A percentile compares a stretch with the other conserved stretches of the same genome.
Evolutionary conservation across 2,113 vertebrate species (phyloP).

Genomic region (Forbesichthys agassizii): DNA sequence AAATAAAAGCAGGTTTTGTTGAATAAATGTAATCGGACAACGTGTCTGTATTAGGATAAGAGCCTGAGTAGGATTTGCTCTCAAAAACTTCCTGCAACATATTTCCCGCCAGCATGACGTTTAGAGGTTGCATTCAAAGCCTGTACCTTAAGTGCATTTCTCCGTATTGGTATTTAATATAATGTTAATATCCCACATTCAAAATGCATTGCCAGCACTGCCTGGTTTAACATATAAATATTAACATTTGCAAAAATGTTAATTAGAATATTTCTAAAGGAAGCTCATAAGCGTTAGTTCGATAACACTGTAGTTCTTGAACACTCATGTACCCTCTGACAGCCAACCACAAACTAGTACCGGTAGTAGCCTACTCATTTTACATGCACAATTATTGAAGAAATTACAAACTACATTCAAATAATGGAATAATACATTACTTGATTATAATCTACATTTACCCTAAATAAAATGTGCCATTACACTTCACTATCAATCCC

Average conservation of each 20-base stretch:
- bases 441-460: too few relatives aligned
- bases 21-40: not conserved
- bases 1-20: too few relatives aligned
- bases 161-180: not conserved
- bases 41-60: not conserved
- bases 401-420: too few relatives aligned
- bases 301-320: conserved; percentile 37
- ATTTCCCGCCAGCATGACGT: conserved; percentile 66
- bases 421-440: too few relatives aligned
- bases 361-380: too few relatives aligned
- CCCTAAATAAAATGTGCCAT: too few relatives aligned
- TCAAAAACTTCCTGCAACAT: not conserved
- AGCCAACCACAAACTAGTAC: too few relatives aligned
- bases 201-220: too few relatives aligned
- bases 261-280: not conserved
- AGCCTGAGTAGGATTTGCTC: not conserved
- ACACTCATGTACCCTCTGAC: not conserved
- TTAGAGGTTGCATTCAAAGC: conserved; percentile 1
- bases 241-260: too few relatives aligned
- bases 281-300: not conserved
- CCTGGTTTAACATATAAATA: too few relatives aligned
- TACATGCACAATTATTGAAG: too few relatives aligned
- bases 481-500: too few relatives aligned
- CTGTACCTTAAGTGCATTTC: not conserved
- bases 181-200: not conserved